Conservation (phyloP, 2,888 invertebrate species). For the Laothoe populi region DNA sequence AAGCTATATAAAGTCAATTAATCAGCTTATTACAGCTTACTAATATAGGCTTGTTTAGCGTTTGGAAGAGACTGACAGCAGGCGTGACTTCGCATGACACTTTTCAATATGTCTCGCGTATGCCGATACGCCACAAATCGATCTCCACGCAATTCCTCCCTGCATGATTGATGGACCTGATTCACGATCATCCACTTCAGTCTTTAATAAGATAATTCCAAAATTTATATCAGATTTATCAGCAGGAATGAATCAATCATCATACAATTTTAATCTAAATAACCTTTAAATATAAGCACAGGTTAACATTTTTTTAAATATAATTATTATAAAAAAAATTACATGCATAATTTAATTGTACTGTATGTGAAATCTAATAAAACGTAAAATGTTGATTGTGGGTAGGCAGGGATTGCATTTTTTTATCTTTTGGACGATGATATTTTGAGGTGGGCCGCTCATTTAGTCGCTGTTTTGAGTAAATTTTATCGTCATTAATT, state of each 20-base stretch:
- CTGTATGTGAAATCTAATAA: no score
- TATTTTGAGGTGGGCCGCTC: no score
- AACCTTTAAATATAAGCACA: no score
- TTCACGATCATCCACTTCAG: constrained; percentile 50
- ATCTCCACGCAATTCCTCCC: constrained; percentile 48
- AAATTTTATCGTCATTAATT: no score
- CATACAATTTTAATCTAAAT: background rate
- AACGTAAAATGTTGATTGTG: no score
- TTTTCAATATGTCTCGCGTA: constrained; percentile 49
- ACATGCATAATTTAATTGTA: no score
- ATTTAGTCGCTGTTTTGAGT: no score
- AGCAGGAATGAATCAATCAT: background rate
- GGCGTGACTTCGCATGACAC: constrained; percentile 60
- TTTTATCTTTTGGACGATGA: no score
- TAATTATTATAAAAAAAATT: no score
- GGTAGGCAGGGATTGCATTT: no score
- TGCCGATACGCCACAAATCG: constrained; percentile 49
- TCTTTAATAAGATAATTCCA: constrained; percentile 4
- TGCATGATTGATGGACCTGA: constrained; percentile 54
- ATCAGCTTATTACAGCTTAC: constrained; percentile 6
- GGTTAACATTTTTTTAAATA: no score
- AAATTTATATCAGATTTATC: background rate
- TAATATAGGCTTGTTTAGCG: background rate
- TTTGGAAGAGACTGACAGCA: constrained; percentile 44
- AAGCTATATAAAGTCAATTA: background rate